Evolutionary conservation across 2,797 vertebrate genomes (phyloP), one percentile per base, ranked within the genome.

Genomic region (Tinamus major): DNA sequence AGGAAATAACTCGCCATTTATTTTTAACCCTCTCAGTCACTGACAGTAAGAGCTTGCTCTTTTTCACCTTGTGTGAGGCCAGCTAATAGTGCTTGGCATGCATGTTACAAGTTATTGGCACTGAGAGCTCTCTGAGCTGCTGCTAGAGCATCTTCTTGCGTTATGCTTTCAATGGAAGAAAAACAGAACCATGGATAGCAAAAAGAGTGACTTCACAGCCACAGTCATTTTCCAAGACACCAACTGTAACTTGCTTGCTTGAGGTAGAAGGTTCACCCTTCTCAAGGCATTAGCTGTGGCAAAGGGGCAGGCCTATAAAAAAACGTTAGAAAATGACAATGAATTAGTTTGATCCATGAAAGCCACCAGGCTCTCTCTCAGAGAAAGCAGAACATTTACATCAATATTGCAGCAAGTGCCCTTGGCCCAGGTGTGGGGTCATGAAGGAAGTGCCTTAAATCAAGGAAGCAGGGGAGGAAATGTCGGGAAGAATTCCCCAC

Each of bases 131-230:
- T 63, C 72, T 0, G 1, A 55, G 67, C 51, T 74, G 39, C 64
- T 88, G 61, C 27, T 51, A 79, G 42, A 27, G 46, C 24, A 88
- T 56, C 44, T 91, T 89, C 74, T 77, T 72, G 59, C 2, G 2
- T 87, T 87, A 24, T 51, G 59, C 80, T 92, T 96, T 94, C 94
- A 88, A 93, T 41, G 70, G 71, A 90, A 70, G 80, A 88, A 90
- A 93, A 86, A 4, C n/a, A 61, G 13, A 61, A 67, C 67, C 20
- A 42, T 56, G 51, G n/a, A 49, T 63, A 51, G n/a, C 46, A 70
- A 88, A 81, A 55, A 92, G 83, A 69, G 16, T 12, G 1, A 37
- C 33, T 75, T 83, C 58, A 42, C 37, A 67, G 48, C 26, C 26
- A 20, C 49, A 19, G 41, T 13, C 62, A 69, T 83, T 84, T 83